Base-by-base conservation (phyloP, 1,140 invertebrate species). In the Arctopsyche grandis region DNA sequence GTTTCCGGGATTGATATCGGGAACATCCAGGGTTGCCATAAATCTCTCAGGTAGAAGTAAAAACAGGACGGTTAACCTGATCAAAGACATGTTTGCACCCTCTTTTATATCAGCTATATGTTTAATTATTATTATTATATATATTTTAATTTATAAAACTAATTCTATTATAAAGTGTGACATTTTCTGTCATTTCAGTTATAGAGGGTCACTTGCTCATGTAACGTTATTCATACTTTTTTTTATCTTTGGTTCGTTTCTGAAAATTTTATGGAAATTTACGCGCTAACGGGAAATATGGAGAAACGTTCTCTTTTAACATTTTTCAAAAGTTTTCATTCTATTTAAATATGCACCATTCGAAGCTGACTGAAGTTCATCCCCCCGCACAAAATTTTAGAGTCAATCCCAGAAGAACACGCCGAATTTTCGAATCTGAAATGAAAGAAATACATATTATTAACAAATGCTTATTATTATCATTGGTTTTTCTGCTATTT, bases 1-100 rank as follows among this genome's bases (percentile, higher is more conserved):
- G 80, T 81, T 81, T 19, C 80, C 80, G 9, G 80, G 80, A 48
- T 81, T 78, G 24, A 81, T 81, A 66, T 81, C 80, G n/a, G 77
- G 80, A 19, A 81, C 77, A 56, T 81, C 80, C 60, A 81, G 56
- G 0, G 74, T 73, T 63, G 77, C 80, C 38, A 69, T 63, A 24
- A 48, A 63, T n/a, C 19, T 22, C 12, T 48, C 43, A 46, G 69
- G 58, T 12, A 75, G 77, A 14, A 81, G 48, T 21, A 75, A 56
- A 24, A 81, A 70, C 48, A 75, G 21, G 16, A 81, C 29, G 22
- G 73, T n/a, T 19, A 58, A 16, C 44, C 26, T 46, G 9, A 69
- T 44, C 7, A 78, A 26, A 19, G 38, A 43, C 77, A 70, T 78
- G 48, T 69, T 70, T n/a, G 69, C 69, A 71, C 69, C 38, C 24